Percentiles rank a stretch among this genome's conserved stretches.
Evolutionary conservation across 2,888 invertebrate genomes (phyloP).

Genomic region (Leuctra nigra): DNA sequence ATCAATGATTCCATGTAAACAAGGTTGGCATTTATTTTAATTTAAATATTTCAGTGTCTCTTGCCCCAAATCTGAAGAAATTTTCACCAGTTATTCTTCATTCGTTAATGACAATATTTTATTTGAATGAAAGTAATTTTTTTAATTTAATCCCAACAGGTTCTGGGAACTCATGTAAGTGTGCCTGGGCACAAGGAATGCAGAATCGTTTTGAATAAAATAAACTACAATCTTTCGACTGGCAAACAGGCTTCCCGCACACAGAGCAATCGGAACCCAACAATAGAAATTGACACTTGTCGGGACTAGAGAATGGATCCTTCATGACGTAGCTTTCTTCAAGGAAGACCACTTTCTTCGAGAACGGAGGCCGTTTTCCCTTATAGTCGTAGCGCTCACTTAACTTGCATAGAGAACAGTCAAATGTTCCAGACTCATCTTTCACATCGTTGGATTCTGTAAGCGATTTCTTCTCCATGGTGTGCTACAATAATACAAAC

Average conservation of each 20-base stretch:
- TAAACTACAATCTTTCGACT: constrained; percentile 66
- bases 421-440: constrained; percentile 44
- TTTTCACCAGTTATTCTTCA: too few species aligned
- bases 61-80: too few species aligned
- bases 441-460: constrained; percentile 21
- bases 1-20: too few species aligned
- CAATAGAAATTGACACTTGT: constrained; percentile 66
- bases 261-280: constrained; percentile 67
- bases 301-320: constrained; percentile 74
- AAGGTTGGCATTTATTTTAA: too few species aligned
- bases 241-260: constrained; percentile 65
- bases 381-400: constrained; percentile 67
- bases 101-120: too few species aligned
- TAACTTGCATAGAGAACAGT: constrained; percentile 58
- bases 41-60: too few species aligned
- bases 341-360: constrained; percentile 55
- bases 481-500: not conserved
- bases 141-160: constrained; percentile 59
- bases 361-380: constrained; percentile 67
- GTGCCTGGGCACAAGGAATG: constrained; percentile 55
- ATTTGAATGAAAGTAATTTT: too few species aligned
- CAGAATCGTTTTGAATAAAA: constrained; percentile 73
- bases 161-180: constrained; percentile 56
- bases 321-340: constrained; percentile 75
- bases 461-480: constrained; percentile 13